Conservation (phyloP, 2,113 vertebrate genomes). For the Struthidea cinerea region DNA sequence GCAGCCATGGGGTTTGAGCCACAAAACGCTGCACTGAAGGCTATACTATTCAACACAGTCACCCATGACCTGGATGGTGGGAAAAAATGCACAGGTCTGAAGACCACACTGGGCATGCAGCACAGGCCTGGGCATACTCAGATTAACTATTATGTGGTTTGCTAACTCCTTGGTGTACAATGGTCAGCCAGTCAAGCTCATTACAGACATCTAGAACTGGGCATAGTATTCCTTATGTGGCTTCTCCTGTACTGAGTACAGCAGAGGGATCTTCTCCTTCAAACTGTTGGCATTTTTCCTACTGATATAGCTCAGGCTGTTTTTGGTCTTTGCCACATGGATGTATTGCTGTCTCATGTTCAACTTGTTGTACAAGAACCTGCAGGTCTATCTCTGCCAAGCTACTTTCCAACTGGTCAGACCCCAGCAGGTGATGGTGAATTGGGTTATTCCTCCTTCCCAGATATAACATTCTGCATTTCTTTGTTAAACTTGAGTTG, state of each 20-base stretch:
- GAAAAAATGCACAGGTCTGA: background rate
- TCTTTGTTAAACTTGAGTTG: background rate
- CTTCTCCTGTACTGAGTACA: background rate
- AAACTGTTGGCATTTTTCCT: background rate
- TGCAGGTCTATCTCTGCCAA: background rate
- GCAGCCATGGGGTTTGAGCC: background rate
- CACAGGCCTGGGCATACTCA: background rate
- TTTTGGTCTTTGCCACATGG: background rate
- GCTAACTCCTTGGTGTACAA: background rate
- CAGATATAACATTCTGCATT: background rate
- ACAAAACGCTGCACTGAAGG: accelerated
- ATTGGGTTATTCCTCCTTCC: background rate
- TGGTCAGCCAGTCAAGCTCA: background rate
- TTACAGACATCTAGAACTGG: background rate
- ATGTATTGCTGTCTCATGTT: background rate
- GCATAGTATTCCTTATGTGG: background rate
- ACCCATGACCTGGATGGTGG: background rate
- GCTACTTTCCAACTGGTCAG: background rate
- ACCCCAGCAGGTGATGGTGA: background rate
- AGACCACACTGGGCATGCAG: background rate
- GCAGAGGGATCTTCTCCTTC: background rate
- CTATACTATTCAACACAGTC: background rate
- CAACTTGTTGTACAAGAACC: background rate
- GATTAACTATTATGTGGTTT: background rate
- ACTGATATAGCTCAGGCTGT: background rate